Percentiles rank a stretch among this genome's conserved stretches.
Conservation (phyloP, 2,113 vertebrate genomes). For the Mola mola region DNA sequence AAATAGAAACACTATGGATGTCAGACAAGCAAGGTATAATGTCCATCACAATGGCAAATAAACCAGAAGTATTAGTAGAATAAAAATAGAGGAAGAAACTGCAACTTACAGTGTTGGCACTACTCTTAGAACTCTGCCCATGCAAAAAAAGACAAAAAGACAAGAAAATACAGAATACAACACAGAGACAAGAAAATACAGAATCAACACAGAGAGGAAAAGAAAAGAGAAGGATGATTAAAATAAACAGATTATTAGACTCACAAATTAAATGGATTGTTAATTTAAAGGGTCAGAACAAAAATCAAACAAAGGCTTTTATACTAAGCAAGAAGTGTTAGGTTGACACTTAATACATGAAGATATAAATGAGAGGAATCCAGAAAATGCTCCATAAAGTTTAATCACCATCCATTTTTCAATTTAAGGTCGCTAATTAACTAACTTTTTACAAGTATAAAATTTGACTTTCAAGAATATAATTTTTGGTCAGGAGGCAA, state of each 20-base stretch:
- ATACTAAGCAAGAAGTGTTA: conserved; percentile 35
- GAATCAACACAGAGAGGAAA: conserved; percentile 85
- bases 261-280: conserved; percentile 39
- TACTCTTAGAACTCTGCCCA: conserved; percentile 99
- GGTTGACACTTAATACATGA: conserved; percentile 19
- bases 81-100: conserved; percentile 81
- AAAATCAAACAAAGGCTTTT: conserved; percentile 39
- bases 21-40: conserved; percentile 67
- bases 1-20: conserved; percentile 70
- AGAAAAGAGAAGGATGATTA: conserved; percentile 57
- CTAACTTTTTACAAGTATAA: neutral
- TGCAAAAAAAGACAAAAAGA: conserved; percentile 91
- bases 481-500: no score
- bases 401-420: conserved; percentile 4
- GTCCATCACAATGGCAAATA: conserved; percentile 61
- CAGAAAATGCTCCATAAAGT: conserved; percentile 3
- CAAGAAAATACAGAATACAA: conserved; percentile 84
- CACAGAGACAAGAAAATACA: conserved; percentile 80
- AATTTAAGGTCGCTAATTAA: no score
- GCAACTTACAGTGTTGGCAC: conserved; percentile 94
- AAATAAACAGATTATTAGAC: conserved; percentile 56
- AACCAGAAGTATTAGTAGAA: conserved; percentile 49
- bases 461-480: neutral
- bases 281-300: conserved; percentile 39
- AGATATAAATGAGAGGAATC: conserved; percentile 31